Base-by-base conservation (phyloP, 1,140 invertebrate genomes). In the Lanistes nyassanus region DNA sequence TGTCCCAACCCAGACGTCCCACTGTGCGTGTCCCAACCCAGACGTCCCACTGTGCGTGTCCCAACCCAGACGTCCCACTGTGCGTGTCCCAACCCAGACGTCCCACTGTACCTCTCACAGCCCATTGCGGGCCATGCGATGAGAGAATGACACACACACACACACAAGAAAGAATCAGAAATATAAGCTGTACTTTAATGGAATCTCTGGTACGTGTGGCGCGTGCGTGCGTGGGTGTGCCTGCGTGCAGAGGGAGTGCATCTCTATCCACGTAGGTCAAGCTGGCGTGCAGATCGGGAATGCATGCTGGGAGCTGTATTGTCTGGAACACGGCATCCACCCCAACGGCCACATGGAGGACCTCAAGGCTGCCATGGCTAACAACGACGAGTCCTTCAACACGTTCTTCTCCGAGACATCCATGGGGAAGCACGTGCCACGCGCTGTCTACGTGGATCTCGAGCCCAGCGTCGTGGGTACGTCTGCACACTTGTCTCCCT, bases 261-360 rank as follows among this genome's bases (percentile, higher is more conserved):
- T 96, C 77, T 79, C 77, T 56, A 79, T 79, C 69, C 77, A 79
- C 70, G 77, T 79, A n/a, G 77, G 77, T 4, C 95, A 97, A 90
- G 95, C 95, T 76, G 95, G 95, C 65, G 94, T 95, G 5, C 95
- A 97, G 90, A 95, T 96, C 85, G 95, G 95, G 78, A 96, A 96
- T 87, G 94, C 94, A 69, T 92, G 92, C 82, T 93, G 92, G 92
- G 95, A 97, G 87, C 90, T 97, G 70, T 97, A 86, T 75, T 86
- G 84, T 55, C 82, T 92, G 89, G 92, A 96, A 88, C 95, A 96
- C 89, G 94, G 94, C 47, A 96, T 97, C 86, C 94, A 96, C 84
- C 95, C 95, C 53, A 94, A 96, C 89, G 95, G 95, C 4, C 90
- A 92, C 39, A 82, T 90, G 76, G 81, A 80, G 72, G 79, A 79